phyloP scores from a whole-genome alignment of 2,888 invertebrate genomes.

The Zootermopsis nevadensis region DNA sequence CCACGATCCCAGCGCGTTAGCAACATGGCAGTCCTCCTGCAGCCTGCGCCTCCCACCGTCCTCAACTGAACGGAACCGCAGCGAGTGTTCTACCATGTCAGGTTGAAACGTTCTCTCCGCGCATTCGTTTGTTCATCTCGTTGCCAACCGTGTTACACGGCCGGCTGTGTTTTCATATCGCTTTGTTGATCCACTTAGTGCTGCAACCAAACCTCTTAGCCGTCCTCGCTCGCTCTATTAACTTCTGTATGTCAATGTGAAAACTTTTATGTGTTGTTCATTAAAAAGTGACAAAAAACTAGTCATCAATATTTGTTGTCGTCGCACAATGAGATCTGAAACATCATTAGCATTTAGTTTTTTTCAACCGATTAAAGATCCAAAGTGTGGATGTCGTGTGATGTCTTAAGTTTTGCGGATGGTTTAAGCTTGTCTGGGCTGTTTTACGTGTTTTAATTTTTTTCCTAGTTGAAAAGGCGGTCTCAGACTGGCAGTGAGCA shows the following conservation, averaged over 20 bases:
- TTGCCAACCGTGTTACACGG: constrained; percentile 20
- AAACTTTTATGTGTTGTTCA: constrained; percentile 49
- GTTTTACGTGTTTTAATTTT: constrained; percentile 20
- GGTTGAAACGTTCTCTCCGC: neutral
- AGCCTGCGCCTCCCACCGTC: constrained; percentile 38
- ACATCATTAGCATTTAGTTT: constrained; percentile 33
- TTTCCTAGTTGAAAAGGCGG: constrained; percentile 31
- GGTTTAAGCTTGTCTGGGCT: neutral
- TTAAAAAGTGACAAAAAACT: constrained; percentile 44
- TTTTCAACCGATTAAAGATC: constrained; percentile 36
- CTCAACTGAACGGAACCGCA: constrained; percentile 36
- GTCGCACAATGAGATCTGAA: constrained; percentile 47
- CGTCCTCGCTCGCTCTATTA: constrained; percentile 43
- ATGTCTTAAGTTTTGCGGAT: neutral
- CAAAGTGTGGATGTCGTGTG: neutral
- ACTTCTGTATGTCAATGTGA: constrained; percentile 45
- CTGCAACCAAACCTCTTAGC: constrained; percentile 41
- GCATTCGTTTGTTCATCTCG: constrained; percentile 30
- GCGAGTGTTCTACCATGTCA: constrained; percentile 31
- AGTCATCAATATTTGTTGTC: constrained; percentile 50
- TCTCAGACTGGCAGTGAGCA: neutral
- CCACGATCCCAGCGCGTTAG: neutral
- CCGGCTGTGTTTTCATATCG: constrained; percentile 36
- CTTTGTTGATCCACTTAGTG: constrained; percentile 40
- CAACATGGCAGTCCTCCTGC: constrained; percentile 32